phyloP scores from a whole-genome alignment of 2,113 vertebrate species.

The Tylochromis polylepis region DNA sequence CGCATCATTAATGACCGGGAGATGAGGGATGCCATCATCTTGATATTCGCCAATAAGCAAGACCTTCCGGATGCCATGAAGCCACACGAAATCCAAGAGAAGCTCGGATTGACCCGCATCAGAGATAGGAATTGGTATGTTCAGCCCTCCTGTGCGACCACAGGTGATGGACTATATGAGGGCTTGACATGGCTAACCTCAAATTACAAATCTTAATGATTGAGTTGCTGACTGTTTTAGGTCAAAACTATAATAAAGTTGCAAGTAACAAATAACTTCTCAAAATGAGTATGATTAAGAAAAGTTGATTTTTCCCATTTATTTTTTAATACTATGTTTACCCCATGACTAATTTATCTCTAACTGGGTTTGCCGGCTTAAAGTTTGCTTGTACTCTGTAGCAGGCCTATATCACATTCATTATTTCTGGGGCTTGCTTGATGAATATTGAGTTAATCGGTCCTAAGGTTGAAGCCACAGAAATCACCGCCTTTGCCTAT shows the following conservation, averaged over 20 bases:
- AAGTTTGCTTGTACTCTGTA: slow-evolving; percentile 68
- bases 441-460: slow-evolving; percentile 55
- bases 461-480: slow-evolving; percentile 64
- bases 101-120: slow-evolving; percentile 97
- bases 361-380: slow-evolving; percentile 68
- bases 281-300: slow-evolving; percentile 72
- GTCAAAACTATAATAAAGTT: slow-evolving; percentile 75
- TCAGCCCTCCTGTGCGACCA: slow-evolving; percentile 98
- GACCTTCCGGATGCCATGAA: slow-evolving; percentile 99
- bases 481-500: slow-evolving; percentile 71
- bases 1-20: slow-evolving; percentile 99
- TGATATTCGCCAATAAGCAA: slow-evolving; percentile 99
- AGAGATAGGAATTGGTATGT: slow-evolving; percentile 99
- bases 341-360: slow-evolving; percentile 71
- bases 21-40: slow-evolving; percentile 99
- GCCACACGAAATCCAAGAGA: slow-evolving; percentile 99
- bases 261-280: slow-evolving; percentile 78
- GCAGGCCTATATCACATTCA: slow-evolving; percentile 56
- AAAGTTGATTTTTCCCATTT: slow-evolving; percentile 74
- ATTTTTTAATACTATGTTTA: slow-evolving; percentile 73
- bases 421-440: slow-evolving; percentile 60
- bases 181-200: slow-evolving; percentile 99
- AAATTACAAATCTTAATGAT: slow-evolving; percentile 99
- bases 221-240: slow-evolving; percentile 75
- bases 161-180: slow-evolving; percentile 97